Percentiles rank a stretch among this genome's conserved stretches.
These are phyloP conservation scores for Dermatemys mawii DNA, from an alignment of 2,113 vertebrate species.

Conservation along the genomic window DNA sequence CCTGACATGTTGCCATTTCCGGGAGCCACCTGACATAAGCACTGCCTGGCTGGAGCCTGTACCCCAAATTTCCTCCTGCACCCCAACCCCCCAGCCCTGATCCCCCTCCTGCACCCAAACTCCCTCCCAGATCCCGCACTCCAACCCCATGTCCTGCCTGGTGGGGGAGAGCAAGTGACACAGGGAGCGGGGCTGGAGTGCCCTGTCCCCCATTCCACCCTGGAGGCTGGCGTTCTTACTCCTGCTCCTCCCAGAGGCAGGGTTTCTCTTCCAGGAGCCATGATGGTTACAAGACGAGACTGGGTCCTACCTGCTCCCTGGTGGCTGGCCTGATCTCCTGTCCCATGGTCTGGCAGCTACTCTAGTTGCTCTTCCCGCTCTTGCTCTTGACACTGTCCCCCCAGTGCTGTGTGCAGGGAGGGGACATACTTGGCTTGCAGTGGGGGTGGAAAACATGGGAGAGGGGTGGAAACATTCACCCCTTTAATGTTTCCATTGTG, in stretches of 20 bases:
- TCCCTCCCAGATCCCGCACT: no score
- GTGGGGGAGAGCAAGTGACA: no score
- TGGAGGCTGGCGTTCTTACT: not conserved
- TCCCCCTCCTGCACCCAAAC: no score
- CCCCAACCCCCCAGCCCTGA: no score
- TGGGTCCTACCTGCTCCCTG: not conserved
- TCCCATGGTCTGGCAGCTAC: no score
- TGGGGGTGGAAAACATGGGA: not conserved
- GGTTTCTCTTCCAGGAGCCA: not conserved
- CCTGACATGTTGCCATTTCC: no score
- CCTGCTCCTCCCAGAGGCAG: not conserved
- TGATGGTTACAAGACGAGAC: not conserved
- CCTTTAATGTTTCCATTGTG: not conserved
- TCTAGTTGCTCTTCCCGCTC: not conserved
- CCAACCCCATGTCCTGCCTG: no score
- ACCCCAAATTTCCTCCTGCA: no score
- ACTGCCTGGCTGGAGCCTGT: no score
- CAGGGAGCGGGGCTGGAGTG: no score
- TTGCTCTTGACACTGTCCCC: not conserved
- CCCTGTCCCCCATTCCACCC: not conserved
- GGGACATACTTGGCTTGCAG: not conserved
- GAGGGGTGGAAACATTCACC: not conserved
- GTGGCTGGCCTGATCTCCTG: not conserved
- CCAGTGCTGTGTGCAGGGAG: not conserved
- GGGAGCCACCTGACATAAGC: no score